These are phyloP conservation scores for Tolypeutes matacus DNA, from an alignment of 2,797 vertebrate species.

Conservation along the genomic window DNA sequence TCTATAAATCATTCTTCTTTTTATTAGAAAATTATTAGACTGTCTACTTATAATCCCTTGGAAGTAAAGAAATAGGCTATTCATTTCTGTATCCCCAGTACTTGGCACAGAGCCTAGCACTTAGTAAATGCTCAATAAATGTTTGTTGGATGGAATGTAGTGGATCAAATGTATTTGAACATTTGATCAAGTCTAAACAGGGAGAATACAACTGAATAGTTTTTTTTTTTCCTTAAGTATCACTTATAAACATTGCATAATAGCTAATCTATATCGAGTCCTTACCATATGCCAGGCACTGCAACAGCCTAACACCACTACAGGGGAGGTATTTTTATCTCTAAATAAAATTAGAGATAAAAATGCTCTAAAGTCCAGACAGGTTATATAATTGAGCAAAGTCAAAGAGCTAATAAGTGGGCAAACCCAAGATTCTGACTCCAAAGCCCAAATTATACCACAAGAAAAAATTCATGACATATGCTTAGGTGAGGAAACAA, in stretches of 20 bases:
- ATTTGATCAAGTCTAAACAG: background rate
- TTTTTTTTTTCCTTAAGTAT: background rate
- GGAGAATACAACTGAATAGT: background rate
- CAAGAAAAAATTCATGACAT: constrained; percentile 21
- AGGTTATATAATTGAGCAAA: background rate
- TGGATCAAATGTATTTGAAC: background rate
- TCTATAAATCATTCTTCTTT: background rate
- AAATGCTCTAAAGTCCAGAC: background rate
- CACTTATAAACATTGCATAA: background rate
- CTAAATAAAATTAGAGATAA: no score
- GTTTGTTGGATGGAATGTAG: background rate
- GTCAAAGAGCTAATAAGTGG: background rate
- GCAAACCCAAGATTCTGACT: background rate
- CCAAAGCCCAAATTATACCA: background rate
- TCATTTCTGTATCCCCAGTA: background rate
- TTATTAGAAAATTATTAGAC: constrained; percentile 26
- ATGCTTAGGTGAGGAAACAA: background rate
- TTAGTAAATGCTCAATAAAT: background rate
- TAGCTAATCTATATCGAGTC: background rate
- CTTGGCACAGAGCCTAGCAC: background rate
- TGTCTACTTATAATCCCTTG: background rate
- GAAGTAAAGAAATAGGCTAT: background rate
- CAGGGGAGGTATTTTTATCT: background rate
- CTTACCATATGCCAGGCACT: background rate
- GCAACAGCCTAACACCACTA: no score